Percentiles rank a stretch among this genome's conserved stretches.
phyloP scores from a whole-genome alignment of 2,113 vertebrate genomes.

The Ciconia stormi region DNA sequence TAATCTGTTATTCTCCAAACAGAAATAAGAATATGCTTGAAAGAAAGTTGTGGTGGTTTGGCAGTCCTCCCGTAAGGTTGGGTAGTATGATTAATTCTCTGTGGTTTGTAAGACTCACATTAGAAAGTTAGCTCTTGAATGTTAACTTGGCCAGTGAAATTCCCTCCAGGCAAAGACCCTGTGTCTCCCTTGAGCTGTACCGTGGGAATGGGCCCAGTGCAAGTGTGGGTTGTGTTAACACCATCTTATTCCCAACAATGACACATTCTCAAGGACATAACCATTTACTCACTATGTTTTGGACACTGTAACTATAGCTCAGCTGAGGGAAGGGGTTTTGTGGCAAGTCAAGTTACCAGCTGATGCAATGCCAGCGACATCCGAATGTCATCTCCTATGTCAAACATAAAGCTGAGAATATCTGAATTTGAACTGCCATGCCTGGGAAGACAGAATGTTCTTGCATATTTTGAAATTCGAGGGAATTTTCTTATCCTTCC shows the following conservation, averaged over 20 bases:
- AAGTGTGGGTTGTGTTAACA: constrained; percentile 11
- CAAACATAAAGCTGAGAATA: constrained; percentile 15
- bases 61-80: constrained; percentile 11
- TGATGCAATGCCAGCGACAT: constrained; percentile 49
- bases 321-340: neutral
- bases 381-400: neutral
- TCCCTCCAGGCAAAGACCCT: constrained; percentile 46
- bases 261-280: neutral
- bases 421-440: neutral
- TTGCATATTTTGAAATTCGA: neutral
- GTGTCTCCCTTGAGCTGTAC: constrained; percentile 23
- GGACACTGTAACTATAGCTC: constrained; percentile 55
- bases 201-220: constrained; percentile 52
- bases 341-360: neutral
- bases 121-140: constrained; percentile 54
- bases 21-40: neutral
- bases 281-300: constrained; percentile 39
- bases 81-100: constrained; percentile 51
- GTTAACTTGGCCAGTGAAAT: constrained; percentile 42
- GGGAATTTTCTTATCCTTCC: neutral
- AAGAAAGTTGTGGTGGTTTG: constrained; percentile 35
- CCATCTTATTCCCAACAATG: neutral
- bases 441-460: constrained; percentile 27
- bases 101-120: constrained; percentile 46
- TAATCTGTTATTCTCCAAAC: neutral